Evolutionary conservation across 2,888 invertebrate genomes (phyloP).

Genomic region (Byasa hedistus): DNA sequence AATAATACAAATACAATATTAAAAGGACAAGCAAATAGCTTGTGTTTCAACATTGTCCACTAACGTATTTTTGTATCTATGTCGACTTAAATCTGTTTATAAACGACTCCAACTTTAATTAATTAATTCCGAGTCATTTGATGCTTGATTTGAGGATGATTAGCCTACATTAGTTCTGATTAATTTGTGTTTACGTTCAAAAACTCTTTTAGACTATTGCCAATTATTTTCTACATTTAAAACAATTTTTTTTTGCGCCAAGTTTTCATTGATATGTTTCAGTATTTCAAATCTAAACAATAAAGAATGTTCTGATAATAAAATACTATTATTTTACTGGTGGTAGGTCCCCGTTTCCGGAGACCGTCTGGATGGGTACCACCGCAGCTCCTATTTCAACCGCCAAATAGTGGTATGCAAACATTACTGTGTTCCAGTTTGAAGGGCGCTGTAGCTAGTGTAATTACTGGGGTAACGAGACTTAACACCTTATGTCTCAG

Average conservation of each 20-base stretch:
- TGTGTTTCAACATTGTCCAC: conserved; percentile 12
- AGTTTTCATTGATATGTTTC: no score
- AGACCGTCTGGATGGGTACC: no score
- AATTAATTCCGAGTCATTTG: conserved; percentile 11
- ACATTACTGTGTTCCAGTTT: no score
- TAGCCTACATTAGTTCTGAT: not conserved
- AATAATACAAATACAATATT: conserved; percentile 27
- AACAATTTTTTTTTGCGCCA: not conserved
- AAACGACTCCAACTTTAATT: conserved; percentile 11
- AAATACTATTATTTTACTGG: no score
- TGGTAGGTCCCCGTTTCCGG: no score
- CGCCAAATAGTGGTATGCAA: no score
- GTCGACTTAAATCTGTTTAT: conserved; percentile 14
- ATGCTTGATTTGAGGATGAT: conserved; percentile 1
- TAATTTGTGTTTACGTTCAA: not conserved
- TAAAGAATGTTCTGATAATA: not conserved
- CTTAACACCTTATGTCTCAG: no score
- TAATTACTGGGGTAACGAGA: no score
- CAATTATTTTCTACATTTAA: not conserved
- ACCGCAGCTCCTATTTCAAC: no score
- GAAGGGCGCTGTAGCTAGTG: no score
- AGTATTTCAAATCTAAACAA: not conserved
- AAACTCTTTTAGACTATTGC: not conserved
- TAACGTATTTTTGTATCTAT: conserved; percentile 11
- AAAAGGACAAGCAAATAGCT: conserved; percentile 27